Evolutionary conservation across 1,140 invertebrate species (phyloP).

Genomic region (Trichoplusia ni): DNA sequence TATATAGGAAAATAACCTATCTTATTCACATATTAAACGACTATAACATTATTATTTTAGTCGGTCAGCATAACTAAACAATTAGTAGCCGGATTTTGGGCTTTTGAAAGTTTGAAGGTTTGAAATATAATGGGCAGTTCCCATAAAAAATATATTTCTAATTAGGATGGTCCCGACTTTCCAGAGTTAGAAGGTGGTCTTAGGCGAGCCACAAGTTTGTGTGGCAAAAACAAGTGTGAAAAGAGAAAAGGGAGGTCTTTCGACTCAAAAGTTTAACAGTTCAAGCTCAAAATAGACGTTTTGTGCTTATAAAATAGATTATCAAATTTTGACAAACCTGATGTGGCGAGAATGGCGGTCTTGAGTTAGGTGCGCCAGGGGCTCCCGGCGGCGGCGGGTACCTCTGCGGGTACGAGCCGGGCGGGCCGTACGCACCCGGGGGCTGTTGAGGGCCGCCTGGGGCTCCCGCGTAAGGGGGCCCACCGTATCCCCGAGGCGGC

Average conservation of each 20-base stretch:
- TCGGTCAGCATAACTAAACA: too few relatives aligned
- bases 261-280: not conserved
- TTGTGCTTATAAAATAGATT: not conserved
- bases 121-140: too few relatives aligned
- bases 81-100: too few relatives aligned
- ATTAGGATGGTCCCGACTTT: too few relatives aligned
- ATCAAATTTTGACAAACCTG: slow-evolving; percentile 57
- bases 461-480: slow-evolving; percentile 57
- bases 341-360: slow-evolving; percentile 76
- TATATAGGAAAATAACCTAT: too few relatives aligned
- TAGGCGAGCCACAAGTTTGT: too few relatives aligned
- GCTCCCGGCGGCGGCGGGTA: slow-evolving; percentile 72
- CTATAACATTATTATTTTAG: too few relatives aligned
- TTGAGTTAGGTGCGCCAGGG: slow-evolving; percentile 68
- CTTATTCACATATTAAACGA: too few relatives aligned
- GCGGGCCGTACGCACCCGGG: slow-evolving; percentile 66
- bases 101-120: too few relatives aligned
- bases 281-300: not conserved
- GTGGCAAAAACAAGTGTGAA: too few relatives aligned
- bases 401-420: slow-evolving; percentile 68
- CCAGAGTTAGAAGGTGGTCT: too few relatives aligned
- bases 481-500: slow-evolving; percentile 66
- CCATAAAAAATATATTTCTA: too few relatives aligned
- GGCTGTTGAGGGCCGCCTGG: slow-evolving; percentile 64
- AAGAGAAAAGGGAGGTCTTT: not conserved